Base-by-base conservation (phyloP, 2,888 invertebrate genomes). In the Melinopterus prodromus region DNA sequence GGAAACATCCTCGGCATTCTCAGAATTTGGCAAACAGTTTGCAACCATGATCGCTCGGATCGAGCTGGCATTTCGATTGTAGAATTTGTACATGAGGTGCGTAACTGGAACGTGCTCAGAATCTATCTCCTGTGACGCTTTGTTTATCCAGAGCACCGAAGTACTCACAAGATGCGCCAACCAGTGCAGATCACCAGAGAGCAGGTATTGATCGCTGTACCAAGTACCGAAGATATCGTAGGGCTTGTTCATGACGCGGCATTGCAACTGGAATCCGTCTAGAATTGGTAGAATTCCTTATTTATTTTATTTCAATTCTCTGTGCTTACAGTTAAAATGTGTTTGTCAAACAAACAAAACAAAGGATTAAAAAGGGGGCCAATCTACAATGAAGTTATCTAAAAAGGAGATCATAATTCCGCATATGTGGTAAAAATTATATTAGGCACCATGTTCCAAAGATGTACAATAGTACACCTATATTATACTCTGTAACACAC, bases 171-270 rank as follows among this genome's bases (percentile, higher is more conserved):
- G 89, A 88, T 95, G 94, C 0, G 94, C 95, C 77, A 96, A 89
- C 95, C 95, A 95, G 86, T 93, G 93, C n/a, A 96, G 90, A 86
- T 95, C 94, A 1, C 96, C 96, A 7, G 96, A 96, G 70, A 97
- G 89, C 9, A 97, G 90, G 87, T 96, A 94, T 84, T 93, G 92
- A 86, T 96, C 95, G 86, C 94, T 95, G 87, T 95, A 96, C 96
- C 96, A 97, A n/a, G 96, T 94, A 7, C 97, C 96, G 89, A 96
- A 96, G 83, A 96, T 94, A 88, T 97, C 96, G 85, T 96, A 96
- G 0, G 97, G 96, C 84, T 95, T 95, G 89, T 96, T 96, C 76
- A 93, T 92, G 6, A 96, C 94, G 77, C 95, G 90, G 85, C 95
- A 95, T 84, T 94, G 93, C 69, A 94, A 81, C 80, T 84, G 83